Evolutionary conservation across 2,888 invertebrate genomes (phyloP).

Genomic region (Scaptomyza tumidula): DNA sequence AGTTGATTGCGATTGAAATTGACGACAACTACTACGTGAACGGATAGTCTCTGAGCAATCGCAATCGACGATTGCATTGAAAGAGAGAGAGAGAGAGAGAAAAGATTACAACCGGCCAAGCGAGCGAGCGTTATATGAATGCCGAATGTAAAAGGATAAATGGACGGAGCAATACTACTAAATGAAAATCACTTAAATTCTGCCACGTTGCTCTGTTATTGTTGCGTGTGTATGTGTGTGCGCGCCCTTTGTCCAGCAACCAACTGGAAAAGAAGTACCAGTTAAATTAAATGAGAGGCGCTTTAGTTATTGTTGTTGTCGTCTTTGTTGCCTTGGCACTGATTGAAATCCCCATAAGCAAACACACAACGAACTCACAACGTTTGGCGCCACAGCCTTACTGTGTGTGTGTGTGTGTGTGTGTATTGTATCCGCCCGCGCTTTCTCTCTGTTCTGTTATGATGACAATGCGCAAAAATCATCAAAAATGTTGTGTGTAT

Average conservation of each 20-base stretch:
- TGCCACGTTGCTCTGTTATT: conserved; percentile 47
- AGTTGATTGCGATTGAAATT: conserved; percentile 47
- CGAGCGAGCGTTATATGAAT: conserved; percentile 23
- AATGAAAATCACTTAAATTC: conserved; percentile 72
- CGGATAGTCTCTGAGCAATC: neutral
- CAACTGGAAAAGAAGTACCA: conserved; percentile 51
- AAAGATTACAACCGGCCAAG: conserved; percentile 12
- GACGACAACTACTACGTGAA: conserved; percentile 8
- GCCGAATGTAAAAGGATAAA: conserved; percentile 1
- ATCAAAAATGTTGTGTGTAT: conserved; percentile 57
- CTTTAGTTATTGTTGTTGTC: conserved; percentile 37
- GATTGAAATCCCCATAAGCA: conserved; percentile 70
- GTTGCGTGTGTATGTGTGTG: conserved; percentile 20
- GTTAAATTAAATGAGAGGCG: conserved; percentile 60
- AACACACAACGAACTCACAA: conserved; percentile 53
- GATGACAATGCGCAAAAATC: conserved; percentile 63
- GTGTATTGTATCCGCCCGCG: neutral
- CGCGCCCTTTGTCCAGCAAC: conserved; percentile 40
- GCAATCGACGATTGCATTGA: conserved; percentile 36
- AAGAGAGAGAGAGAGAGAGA: neutral
- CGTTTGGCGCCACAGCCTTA: conserved; percentile 19
- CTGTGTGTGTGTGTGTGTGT: too few relatives aligned
- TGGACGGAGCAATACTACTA: conserved; percentile 36
- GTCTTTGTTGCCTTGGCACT: conserved; percentile 46
- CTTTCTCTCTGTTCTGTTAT: conserved; percentile 19